These are phyloP conservation scores for Danio rerio DNA, from an alignment of 2,113 vertebrate species.

Conservation along the genomic window DNA sequence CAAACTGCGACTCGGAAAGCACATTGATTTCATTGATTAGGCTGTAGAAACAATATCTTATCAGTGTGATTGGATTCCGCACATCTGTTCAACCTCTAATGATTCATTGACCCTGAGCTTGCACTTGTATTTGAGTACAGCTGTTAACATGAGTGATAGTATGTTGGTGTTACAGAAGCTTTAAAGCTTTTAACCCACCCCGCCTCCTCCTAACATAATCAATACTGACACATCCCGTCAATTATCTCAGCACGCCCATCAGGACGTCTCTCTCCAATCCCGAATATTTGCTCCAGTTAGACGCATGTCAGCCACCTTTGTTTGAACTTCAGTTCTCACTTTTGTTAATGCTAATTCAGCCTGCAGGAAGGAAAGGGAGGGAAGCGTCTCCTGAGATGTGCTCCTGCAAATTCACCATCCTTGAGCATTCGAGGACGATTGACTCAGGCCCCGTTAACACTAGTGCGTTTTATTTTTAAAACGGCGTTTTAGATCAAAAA, in stretches of 20 bases:
- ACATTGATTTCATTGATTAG: neutral
- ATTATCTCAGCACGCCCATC: slow-evolving; percentile 49
- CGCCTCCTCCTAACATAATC: slow-evolving; percentile 50
- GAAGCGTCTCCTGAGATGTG: slow-evolving; percentile 3
- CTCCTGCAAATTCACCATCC: neutral
- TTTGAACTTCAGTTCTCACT: slow-evolving; percentile 31
- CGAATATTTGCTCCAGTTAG: slow-evolving; percentile 8
- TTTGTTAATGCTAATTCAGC: neutral
- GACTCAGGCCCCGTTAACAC: neutral
- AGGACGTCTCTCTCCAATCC: slow-evolving; percentile 34
- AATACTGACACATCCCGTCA: slow-evolving; percentile 54
- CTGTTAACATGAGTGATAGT: slow-evolving; percentile 33
- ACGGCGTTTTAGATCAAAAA: too few relatives aligned
- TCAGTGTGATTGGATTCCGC: neutral
- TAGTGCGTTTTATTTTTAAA: too few relatives aligned
- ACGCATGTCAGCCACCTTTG: neutral
- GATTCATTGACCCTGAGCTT: slow-evolving; percentile 26
- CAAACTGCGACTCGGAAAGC: slow-evolving; percentile 21
- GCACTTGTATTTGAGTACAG: neutral
- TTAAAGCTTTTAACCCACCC: slow-evolving; percentile 33
- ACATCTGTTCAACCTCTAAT: neutral
- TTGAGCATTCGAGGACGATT: neutral
- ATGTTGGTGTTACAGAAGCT: slow-evolving; percentile 29
- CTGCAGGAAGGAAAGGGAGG: neutral
- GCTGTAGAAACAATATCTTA: neutral